phyloP scores from a whole-genome alignment of 2,113 vertebrate species.

The Balaeniceps rex region DNA sequence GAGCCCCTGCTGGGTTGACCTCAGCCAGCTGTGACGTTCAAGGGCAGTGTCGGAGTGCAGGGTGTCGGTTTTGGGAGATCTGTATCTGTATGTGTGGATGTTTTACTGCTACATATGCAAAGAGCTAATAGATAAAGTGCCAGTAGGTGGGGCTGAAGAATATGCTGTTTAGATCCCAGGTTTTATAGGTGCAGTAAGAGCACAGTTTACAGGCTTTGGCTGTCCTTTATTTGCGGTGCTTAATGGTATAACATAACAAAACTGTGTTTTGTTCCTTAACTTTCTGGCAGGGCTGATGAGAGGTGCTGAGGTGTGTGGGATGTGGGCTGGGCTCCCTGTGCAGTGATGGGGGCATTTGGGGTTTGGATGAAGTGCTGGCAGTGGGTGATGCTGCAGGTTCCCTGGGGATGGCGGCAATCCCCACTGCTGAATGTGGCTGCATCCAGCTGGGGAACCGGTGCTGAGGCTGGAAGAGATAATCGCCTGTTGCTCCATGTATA shows the following conservation, averaged over 20 bases:
- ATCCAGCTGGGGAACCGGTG: neutral
- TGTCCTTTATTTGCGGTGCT: neutral
- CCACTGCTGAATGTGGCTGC: neutral
- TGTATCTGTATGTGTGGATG: neutral
- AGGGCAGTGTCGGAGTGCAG: neutral
- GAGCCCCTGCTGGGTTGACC: neutral
- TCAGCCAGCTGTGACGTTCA: neutral
- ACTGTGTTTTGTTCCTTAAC: neutral
- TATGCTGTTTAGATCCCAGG: neutral
- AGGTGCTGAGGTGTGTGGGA: neutral
- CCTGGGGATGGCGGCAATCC: neutral
- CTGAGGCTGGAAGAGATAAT: neutral
- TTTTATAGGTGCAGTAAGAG: neutral
- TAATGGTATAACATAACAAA: neutral
- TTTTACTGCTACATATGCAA: neutral
- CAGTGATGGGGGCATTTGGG: too few species aligned
- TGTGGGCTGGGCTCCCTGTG: neutral
- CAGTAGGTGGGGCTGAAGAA: conserved; percentile 43
- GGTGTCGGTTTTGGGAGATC: neutral
- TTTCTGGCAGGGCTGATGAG: neutral
- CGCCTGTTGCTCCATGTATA: neutral
- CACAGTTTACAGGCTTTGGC: neutral
- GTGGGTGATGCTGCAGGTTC: neutral
- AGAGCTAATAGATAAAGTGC: neutral
- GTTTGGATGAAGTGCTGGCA: neutral